Evolutionary conservation across 2,888 invertebrate genomes (phyloP), one percentile per base, ranked within the genome.

Genomic region (Cantharis flavilabris): DNA sequence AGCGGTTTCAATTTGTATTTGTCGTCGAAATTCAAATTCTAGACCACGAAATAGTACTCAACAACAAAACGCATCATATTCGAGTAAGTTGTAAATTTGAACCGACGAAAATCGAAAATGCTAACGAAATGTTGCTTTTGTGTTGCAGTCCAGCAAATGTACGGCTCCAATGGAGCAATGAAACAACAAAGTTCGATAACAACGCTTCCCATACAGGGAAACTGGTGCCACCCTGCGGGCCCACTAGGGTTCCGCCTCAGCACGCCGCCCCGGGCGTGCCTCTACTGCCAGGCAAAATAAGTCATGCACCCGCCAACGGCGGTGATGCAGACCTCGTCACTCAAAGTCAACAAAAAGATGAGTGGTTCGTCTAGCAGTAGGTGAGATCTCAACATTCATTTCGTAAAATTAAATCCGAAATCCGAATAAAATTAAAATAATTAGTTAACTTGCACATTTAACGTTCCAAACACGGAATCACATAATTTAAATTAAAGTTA

Each of bases 191-290:
- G 86, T 88, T 90, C 90, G 88, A 90, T 91, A 89, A 91, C 90
- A 88, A 90, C 89, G 85, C 85, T 89, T 85, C 88, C 89, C 83
- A 92, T 92, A 90, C 94, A 95, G 96, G 96, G 96, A 96, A 96
- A 96, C 96, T 96, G 94, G 96, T 93, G 92, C 94, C 95, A 93
- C 96, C 96, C 96, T 96, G 96, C 94, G 96, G 96, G 95, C 94
- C 91, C 90, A 87, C 88, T 87, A 84, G 89, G 89, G 89, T 89
- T 88, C 89, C 88, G 87, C 85, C 85, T 86, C 87, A 88, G 87
- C 88, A 88, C 86, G 88, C 88, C 87, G 94, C 93, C 92, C 91
- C 91, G 91, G 92, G 92, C 89, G 92, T 92, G 92, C 92, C 92
- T 91, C 91, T 92, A 91, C 91, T 92, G 92, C 94, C 93, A 91